A percentile compares a stretch with the other conserved stretches of the same genome.
These are phyloP conservation scores for Datnioides undecimradiatus DNA, from an alignment of 2,113 vertebrate genomes.

Conservation along the genomic window DNA sequence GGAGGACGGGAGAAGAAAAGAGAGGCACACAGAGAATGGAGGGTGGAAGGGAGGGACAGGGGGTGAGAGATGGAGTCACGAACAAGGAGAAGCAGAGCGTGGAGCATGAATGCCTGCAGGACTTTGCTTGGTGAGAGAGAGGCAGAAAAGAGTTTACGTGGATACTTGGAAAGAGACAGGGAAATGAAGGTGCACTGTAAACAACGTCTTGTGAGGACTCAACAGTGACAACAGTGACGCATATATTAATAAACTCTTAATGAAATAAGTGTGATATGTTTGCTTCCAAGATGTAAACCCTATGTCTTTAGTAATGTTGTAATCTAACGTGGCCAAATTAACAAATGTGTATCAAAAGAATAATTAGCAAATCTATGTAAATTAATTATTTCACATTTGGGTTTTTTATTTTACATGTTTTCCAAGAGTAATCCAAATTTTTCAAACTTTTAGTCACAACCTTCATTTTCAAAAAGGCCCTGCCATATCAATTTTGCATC, in stretches of 20 bases:
- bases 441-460: background rate
- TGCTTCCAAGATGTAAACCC: background rate
- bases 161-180: slow-evolving; percentile 51
- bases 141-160: slow-evolving; percentile 60
- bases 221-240: background rate
- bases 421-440: background rate
- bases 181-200: slow-evolving; percentile 26
- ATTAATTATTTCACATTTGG: no score
- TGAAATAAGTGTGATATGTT: background rate
- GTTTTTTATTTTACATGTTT: background rate
- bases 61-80: slow-evolving; percentile 62
- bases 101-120: slow-evolving; percentile 72
- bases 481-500: slow-evolving; percentile 34
- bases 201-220: slow-evolving; percentile 42
- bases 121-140: slow-evolving; percentile 57
- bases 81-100: slow-evolving; percentile 69
- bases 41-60: slow-evolving; percentile 45
- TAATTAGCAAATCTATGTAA: background rate
- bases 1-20: slow-evolving; percentile 62
- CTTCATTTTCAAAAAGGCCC: slow-evolving; percentile 1
- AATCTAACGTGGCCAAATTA: background rate
- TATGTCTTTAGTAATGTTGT: background rate
- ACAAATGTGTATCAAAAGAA: background rate
- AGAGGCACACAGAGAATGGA: slow-evolving; percentile 60
- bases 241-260: background rate